Conservation (phyloP, 2,797 vertebrate species). For the Potorous gilbertii region DNA sequence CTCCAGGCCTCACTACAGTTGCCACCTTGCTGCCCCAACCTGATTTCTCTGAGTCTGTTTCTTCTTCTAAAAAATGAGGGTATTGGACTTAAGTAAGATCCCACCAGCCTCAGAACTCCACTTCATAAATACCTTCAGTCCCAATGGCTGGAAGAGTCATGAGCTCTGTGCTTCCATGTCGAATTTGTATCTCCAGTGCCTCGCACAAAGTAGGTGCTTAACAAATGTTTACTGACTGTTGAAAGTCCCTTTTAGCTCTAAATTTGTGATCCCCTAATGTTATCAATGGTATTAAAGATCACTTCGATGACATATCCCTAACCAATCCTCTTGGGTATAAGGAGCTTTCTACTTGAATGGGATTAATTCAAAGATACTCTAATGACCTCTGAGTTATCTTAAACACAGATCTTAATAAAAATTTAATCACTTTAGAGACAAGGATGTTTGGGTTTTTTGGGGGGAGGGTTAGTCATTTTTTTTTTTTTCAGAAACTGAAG, state of each 20-base stretch:
- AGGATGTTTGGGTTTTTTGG: background rate
- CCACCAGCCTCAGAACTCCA: background rate
- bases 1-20: background rate
- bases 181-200: background rate
- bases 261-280: background rate
- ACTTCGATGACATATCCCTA: background rate
- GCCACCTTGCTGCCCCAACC: background rate
- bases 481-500: background rate
- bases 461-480: background rate
- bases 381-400: background rate
- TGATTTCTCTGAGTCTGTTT: background rate
- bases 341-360: background rate
- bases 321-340: background rate
- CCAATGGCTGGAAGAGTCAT: background rate
- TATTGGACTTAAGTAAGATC: background rate
- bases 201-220: background rate
- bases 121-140: background rate
- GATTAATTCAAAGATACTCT: background rate
- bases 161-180: background rate
- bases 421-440: background rate
- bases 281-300: background rate
- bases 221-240: background rate
- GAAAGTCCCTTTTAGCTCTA: background rate
- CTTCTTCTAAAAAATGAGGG: background rate
- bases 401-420: background rate